Evolutionary conservation across 2,113 vertebrate genomes (phyloP), one percentile per base, ranked within the genome.

Genomic region (Corythoichthys intestinalis): DNA sequence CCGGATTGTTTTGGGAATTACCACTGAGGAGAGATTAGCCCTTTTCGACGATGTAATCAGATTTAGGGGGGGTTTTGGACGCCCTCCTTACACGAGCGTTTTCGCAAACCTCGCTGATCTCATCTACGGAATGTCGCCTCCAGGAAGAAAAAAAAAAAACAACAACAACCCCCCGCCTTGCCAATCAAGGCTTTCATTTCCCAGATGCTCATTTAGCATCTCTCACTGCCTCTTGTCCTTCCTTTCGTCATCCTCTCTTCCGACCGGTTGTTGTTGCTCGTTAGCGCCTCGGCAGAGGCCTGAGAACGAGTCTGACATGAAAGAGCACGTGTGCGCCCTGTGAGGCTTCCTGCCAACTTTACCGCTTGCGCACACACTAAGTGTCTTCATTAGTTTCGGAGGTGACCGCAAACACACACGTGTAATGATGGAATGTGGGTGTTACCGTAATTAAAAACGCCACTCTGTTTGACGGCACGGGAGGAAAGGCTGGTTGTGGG

Each of bases 31-130:
- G 76, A 83, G 84, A 88, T 87, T 83, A 85, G 83, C 75, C 82
- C 79, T 83, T 78, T 85, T 85, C 79, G 78, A 80, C 85, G 69
- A 84, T 81, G 86, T 87, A 84, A 88, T 88, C 85, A 85, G 85
- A 87, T 86, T 83, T 81, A 0, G 63, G 2, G 1, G 0, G 63
- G 2, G 1, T 35, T n/a, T 35, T 35, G 81, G 84, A 14, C 4
- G 10, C 28, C 28, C 28, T 3, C 46, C 2, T 47, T 12, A 2
- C 78, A 57, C 6, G 37, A 83, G 79, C 78, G 63, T 85, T 77
- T 76, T 84, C 53, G 72, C 72, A 77, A 85, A 80, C 81, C 72
- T 52, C 20, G 73, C 81, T 87, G 83, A 86, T 84, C 81, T 72
- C 61, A 84, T 84, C 75, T 79, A 76, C 71, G 76, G 78, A 88